Conservation (phyloP, 2,113 vertebrate genomes). For the Nannospalax galili region DNA sequence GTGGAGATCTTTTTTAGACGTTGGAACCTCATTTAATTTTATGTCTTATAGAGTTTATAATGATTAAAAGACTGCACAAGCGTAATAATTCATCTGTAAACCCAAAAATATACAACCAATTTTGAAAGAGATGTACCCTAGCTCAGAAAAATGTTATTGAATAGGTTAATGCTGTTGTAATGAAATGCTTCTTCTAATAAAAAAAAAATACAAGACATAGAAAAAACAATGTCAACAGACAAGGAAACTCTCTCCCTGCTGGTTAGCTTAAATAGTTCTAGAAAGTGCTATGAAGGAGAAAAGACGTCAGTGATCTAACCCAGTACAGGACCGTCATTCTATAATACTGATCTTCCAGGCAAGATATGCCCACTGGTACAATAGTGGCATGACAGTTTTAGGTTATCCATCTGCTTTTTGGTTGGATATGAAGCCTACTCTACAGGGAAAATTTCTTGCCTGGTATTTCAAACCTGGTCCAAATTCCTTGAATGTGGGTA, state of each 20-base stretch:
- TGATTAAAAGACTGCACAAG: no score
- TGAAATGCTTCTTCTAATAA: no score
- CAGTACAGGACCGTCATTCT: background rate
- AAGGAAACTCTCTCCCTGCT: background rate
- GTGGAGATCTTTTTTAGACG: no score
- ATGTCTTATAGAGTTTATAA: no score
- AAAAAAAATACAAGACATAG: no score
- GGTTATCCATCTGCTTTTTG: background rate
- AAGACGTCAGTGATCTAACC: background rate
- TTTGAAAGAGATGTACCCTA: no score
- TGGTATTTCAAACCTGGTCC: background rate
- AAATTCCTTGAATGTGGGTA: background rate
- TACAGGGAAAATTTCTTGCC: background rate
- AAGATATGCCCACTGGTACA: background rate
- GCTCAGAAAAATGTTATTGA: no score
- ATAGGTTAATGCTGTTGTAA: no score
- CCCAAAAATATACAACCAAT: no score
- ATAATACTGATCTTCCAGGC: background rate
- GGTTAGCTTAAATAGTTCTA: background rate
- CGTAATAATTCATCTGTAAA: no score
- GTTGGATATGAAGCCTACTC: background rate
- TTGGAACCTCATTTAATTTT: no score
- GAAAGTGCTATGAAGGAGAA: background rate
- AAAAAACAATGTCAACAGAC: background rate
- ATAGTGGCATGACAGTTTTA: background rate